phyloP scores from a whole-genome alignment of 2,888 invertebrate genomes.

The Oscheius sp. region DNA sequence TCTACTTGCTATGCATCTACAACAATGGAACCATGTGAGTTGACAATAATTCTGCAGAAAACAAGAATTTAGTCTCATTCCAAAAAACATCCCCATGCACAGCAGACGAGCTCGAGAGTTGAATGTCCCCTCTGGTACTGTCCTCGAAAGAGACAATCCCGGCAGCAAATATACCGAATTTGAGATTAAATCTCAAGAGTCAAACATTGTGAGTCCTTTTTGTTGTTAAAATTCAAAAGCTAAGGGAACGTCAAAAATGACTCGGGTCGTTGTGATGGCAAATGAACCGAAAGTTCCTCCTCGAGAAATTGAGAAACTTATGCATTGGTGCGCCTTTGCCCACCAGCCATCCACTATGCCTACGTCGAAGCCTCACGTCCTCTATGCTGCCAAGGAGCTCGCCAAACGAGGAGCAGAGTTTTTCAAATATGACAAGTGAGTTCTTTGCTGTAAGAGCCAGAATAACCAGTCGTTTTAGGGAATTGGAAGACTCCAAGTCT shows the following conservation, averaged over 20 bases:
- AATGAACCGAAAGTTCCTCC: slow-evolving; percentile 38
- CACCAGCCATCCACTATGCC: slow-evolving; percentile 40
- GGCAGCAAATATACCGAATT: too few species aligned
- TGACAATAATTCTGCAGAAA: neutral
- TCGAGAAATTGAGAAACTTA: slow-evolving; percentile 37
- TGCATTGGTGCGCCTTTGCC: slow-evolving; percentile 38
- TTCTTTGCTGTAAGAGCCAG: too few species aligned
- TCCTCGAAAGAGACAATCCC: too few species aligned
- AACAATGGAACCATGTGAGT: slow-evolving; percentile 8
- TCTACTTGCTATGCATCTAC: neutral
- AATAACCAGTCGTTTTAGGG: too few species aligned
- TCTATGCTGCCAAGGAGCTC: slow-evolving; percentile 45
- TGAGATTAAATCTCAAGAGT: slow-evolving; percentile 41
- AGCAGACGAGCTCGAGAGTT: slow-evolving; percentile 24
- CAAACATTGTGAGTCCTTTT: slow-evolving; percentile 42
- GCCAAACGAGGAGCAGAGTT: slow-evolving; percentile 47
- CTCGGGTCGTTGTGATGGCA: slow-evolving; percentile 35
- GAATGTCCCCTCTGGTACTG: slow-evolving; percentile 47
- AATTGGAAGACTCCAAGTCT: too few species aligned
- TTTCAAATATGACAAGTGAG: slow-evolving; percentile 41
- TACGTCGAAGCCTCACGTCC: slow-evolving; percentile 33
- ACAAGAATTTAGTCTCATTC: too few species aligned
- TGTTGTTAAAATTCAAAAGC: neutral
- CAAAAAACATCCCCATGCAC: too few species aligned
- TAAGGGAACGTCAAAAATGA: slow-evolving; percentile 46